Evolutionary conservation across 2,888 invertebrate genomes (phyloP).

Genomic region (Ornithoptera alexandrae): DNA sequence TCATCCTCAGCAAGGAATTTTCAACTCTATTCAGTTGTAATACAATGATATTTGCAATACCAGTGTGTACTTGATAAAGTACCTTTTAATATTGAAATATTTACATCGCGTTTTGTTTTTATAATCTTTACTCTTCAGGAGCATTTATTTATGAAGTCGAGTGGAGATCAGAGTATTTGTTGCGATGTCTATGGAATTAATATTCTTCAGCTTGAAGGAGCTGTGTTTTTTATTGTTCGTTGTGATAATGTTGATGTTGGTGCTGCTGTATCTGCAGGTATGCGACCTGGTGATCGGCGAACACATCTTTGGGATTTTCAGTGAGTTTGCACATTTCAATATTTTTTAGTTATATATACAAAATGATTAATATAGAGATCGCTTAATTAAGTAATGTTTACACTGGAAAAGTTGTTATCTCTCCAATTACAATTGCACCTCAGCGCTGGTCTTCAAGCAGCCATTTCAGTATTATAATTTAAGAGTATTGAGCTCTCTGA

Average conservation of each 20-base stretch:
- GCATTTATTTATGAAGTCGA: too few relatives aligned
- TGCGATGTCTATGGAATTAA: slow-evolving; percentile 16
- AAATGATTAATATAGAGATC: too few relatives aligned
- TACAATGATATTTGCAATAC: neutral
- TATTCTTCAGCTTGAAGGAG: slow-evolving; percentile 43
- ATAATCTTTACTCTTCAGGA: neutral
- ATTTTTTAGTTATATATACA: too few relatives aligned
- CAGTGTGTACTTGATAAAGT: neutral
- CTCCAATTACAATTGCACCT: too few relatives aligned
- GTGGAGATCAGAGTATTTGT: too few relatives aligned
- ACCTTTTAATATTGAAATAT: neutral
- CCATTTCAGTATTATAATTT: too few relatives aligned
- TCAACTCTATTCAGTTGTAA: neutral
- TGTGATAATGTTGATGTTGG: slow-evolving; percentile 46
- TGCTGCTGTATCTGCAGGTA: slow-evolving; percentile 58
- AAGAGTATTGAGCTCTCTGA: too few relatives aligned
- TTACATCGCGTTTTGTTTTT: slow-evolving; percentile 16
- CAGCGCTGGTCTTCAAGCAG: too few relatives aligned
- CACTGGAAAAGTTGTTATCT: too few relatives aligned
- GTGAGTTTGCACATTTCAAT: slow-evolving; percentile 50
- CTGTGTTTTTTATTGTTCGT: slow-evolving; percentile 53
- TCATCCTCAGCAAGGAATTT: neutral
- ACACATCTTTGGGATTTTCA: slow-evolving; percentile 56
- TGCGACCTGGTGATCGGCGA: slow-evolving; percentile 60
- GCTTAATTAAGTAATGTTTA: too few relatives aligned